phyloP scores from a whole-genome alignment of 2,113 vertebrate genomes.

The Xiphias gladius region DNA sequence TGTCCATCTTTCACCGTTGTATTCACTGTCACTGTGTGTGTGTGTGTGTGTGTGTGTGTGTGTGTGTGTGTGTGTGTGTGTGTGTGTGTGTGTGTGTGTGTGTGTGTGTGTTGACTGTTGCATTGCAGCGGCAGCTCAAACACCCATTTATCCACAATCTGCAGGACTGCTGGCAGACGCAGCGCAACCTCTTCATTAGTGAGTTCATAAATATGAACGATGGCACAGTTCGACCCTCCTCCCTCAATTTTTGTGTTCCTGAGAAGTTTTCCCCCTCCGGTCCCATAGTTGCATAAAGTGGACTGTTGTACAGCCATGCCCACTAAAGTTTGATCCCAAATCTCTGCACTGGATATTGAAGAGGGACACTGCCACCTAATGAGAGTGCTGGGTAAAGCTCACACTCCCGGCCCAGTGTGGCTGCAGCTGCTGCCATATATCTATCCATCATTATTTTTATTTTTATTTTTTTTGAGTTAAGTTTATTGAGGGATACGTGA shows the following conservation, averaged over 20 bases:
- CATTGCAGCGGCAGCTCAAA: conserved; percentile 89
- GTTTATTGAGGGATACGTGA: neutral
- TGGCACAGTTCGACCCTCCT: conserved; percentile 13
- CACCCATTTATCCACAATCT: conserved; percentile 92
- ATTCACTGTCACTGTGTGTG: conserved; percentile 46
- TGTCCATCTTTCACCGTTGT: conserved; percentile 14
- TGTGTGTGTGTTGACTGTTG: conserved; percentile 70
- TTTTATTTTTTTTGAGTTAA: neutral
- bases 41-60: conserved; percentile 9
- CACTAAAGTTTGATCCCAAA: neutral
- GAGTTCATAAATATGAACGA: conserved; percentile 82
- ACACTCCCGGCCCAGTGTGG: neutral
- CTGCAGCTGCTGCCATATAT: conserved; percentile 2
- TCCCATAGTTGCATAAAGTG: neutral
- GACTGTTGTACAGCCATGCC: neutral
- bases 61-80: neutral
- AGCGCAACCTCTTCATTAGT: conserved; percentile 93
- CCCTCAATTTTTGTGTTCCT: neutral
- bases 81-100: conserved; percentile 37
- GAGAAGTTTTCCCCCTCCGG: neutral
- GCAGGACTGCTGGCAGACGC: conserved; percentile 95
- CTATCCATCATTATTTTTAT: neutral
- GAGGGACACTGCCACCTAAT: conserved; percentile 60
- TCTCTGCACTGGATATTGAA: neutral
- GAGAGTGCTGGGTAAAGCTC: conserved; percentile 39